Evolutionary conservation across 1,140 invertebrate genomes (phyloP).

Genomic region (Diabrotica undecimpunctata): DNA sequence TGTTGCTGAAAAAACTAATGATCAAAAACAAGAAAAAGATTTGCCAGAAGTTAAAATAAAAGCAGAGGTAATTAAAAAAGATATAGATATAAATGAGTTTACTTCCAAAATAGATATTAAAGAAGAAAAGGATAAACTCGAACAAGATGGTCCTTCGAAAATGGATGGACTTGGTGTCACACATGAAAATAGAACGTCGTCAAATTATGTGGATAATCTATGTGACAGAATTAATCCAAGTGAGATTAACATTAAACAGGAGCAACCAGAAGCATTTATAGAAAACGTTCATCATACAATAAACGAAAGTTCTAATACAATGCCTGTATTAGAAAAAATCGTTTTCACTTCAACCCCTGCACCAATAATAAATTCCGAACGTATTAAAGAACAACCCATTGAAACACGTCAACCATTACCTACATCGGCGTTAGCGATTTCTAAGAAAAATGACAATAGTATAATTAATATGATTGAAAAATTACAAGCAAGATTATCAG

Average conservation of each 20-base stretch:
- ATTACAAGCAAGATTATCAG: slow-evolving; percentile 31
- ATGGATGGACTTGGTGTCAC: slow-evolving; percentile 40
- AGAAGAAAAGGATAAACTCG: slow-evolving; percentile 37
- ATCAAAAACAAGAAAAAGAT: no score
- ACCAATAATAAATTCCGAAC: no score
- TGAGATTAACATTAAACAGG: slow-evolving; percentile 27
- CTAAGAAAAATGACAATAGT: slow-evolving; percentile 13
- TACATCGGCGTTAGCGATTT: slow-evolving; percentile 1
- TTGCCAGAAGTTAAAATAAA: no score
- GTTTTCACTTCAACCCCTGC: neutral
- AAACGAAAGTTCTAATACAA: slow-evolving; percentile 6
- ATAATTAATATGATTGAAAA: slow-evolving; percentile 30
- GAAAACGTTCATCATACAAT: neutral
- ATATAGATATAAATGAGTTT: slow-evolving; percentile 38
- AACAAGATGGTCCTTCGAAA: slow-evolving; percentile 37
- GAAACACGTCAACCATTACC: no score
- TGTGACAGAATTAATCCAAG: slow-evolving; percentile 32
- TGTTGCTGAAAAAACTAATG: no score
- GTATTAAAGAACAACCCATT: no score
- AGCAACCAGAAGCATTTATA: slow-evolving; percentile 21
- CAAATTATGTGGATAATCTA: slow-evolving; percentile 38
- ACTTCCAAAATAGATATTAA: slow-evolving; percentile 38
- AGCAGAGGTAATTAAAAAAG: slow-evolving; percentile 6
- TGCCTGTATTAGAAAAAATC: slow-evolving; percentile 20
- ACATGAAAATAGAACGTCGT: slow-evolving; percentile 28